A percentile compares a stretch with the other conserved stretches of the same genome.
Conservation (phyloP, 1,140 invertebrate species). For the Zaprionus ghesquierei region DNA sequence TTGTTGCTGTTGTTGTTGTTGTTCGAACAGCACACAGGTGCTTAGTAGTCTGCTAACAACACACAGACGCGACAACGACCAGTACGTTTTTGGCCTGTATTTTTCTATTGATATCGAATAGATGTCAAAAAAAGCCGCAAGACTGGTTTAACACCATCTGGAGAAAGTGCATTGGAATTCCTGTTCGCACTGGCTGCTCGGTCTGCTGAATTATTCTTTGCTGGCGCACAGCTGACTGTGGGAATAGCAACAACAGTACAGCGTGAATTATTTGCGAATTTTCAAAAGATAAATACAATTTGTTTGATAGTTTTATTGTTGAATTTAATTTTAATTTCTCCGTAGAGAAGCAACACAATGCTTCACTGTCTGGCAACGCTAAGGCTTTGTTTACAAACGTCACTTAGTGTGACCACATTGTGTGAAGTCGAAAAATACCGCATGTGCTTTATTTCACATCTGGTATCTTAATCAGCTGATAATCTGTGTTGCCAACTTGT, state of each 20-base stretch:
- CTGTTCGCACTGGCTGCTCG: not conserved
- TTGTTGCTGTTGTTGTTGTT: constrained; percentile 11
- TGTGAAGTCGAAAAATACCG: constrained; percentile 6
- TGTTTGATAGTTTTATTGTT: not conserved
- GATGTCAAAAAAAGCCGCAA: constrained; percentile 73
- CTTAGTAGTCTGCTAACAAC: constrained; percentile 63
- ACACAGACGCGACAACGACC: constrained; percentile 40
- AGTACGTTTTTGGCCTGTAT: constrained; percentile 57
- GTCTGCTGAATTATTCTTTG: not conserved
- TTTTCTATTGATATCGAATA: constrained; percentile 76
- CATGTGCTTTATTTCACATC: not conserved
- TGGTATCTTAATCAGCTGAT: constrained; percentile 36
- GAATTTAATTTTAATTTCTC: not conserved
- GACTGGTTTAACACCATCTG: constrained; percentile 63
- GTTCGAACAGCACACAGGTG: constrained; percentile 37
- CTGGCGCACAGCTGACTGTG: not conserved
- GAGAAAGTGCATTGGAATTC: constrained; percentile 75
- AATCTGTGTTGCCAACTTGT: no score
- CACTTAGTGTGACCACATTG: constrained; percentile 4
- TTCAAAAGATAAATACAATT: not conserved
- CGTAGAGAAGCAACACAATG: not conserved
- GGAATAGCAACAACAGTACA: not conserved
- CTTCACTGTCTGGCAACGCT: constrained; percentile 23
- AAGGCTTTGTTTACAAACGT: constrained; percentile 39
- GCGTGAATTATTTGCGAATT: constrained; percentile 15